These are phyloP conservation scores for Lepus oiostolus DNA, from an alignment of 2,797 vertebrate genomes.

Conservation along the genomic window DNA sequence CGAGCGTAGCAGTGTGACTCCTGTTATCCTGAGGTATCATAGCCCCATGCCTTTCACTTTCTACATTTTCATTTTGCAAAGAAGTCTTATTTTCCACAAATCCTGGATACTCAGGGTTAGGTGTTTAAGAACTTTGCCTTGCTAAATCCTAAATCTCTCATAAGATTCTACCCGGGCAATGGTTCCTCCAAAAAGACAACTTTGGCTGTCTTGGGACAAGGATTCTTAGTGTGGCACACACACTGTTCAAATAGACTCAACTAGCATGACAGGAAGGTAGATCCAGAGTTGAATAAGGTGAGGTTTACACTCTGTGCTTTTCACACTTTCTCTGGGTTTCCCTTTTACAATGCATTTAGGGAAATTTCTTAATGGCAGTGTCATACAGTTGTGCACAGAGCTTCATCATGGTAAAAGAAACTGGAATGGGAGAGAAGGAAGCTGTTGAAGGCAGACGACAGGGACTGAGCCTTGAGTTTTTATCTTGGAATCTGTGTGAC, in stretches of 20 bases:
- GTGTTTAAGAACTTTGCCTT: background rate
- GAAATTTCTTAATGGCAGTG: background rate
- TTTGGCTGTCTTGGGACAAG: background rate
- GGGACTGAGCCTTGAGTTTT: too few species aligned
- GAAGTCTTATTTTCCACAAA: background rate
- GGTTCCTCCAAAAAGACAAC: background rate
- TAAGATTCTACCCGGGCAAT: background rate
- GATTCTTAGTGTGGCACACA: conserved; percentile 31
- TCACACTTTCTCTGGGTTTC: background rate
- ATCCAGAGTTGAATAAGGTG: background rate
- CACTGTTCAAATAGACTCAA: background rate
- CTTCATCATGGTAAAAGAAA: background rate
- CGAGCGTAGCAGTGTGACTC: background rate
- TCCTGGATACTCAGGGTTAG: background rate
- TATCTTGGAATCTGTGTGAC: too few species aligned
- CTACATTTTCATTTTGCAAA: conserved; percentile 41
- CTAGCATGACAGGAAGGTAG: background rate
- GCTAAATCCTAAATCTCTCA: background rate
- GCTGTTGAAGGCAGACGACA: too few species aligned
- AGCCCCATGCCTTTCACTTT: background rate
- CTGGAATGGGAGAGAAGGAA: too few species aligned
- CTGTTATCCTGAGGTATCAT: background rate
- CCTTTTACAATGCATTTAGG: background rate
- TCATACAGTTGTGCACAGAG: background rate
- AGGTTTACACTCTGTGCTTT: background rate